Percentiles rank a stretch among this genome's conserved stretches.
These are phyloP conservation scores for Drosophila orosa DNA, from an alignment of 1,140 invertebrate genomes.

Conservation along the genomic window DNA sequence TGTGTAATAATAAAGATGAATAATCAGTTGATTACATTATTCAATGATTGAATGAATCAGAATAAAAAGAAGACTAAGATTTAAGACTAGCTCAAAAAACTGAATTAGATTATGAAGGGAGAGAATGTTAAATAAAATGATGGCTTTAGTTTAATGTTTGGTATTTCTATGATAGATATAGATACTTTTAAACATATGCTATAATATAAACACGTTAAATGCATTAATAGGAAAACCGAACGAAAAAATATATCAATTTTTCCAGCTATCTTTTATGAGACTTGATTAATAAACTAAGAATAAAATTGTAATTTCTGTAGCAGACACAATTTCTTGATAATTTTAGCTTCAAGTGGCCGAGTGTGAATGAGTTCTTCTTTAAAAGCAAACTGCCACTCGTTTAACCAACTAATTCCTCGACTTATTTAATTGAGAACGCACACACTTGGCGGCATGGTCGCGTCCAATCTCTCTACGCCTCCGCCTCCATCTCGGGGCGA, in stretches of 20 bases:
- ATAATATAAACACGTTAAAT: too few species aligned
- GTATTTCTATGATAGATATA: too few species aligned
- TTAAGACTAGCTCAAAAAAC: neutral
- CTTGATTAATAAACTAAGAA: neutral
- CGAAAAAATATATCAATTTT: too few species aligned
- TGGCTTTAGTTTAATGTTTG: too few species aligned
- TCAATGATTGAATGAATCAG: neutral
- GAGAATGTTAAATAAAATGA: neutral
- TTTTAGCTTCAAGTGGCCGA: neutral
- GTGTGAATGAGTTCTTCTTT: conserved; percentile 9
- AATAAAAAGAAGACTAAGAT: neutral
- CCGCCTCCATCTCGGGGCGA: conserved; percentile 14
- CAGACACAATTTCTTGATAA: neutral
- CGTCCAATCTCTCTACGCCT: conserved; percentile 20
- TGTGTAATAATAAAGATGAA: neutral
- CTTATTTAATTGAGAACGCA: conserved; percentile 30
- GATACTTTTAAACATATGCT: too few species aligned
- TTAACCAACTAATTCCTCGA: conserved; percentile 20
- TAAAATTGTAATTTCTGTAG: neutral
- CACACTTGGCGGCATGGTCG: conserved; percentile 2
- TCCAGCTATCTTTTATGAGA: too few species aligned
- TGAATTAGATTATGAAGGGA: neutral
- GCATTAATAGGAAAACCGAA: too few species aligned
- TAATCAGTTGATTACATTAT: neutral
- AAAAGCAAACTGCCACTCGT: conserved; percentile 14